Evolutionary conservation across 2,888 invertebrate species (phyloP).

Genomic region (Apeira syringaria): DNA sequence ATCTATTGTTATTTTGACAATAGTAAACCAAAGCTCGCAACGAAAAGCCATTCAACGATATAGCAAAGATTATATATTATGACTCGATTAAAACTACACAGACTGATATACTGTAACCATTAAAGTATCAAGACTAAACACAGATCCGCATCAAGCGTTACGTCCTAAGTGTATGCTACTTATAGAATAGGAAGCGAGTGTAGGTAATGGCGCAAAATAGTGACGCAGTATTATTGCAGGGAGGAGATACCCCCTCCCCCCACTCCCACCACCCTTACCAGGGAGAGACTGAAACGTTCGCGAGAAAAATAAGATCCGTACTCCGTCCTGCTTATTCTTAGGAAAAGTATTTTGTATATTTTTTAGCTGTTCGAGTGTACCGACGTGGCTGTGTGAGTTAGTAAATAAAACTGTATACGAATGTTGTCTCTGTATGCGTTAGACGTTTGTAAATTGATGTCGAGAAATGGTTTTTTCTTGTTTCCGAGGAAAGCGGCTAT

Average conservation of each 20-base stretch:
- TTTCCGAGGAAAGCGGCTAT: conserved; percentile 18
- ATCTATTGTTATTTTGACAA: too few relatives aligned
- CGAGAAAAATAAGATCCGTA: conserved; percentile 83
- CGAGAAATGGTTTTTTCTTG: conserved; percentile 39
- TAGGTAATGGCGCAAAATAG: conserved; percentile 85
- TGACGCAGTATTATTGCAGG: conserved; percentile 85
- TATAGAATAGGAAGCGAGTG: conserved; percentile 83
- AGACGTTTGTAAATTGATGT: conserved; percentile 48
- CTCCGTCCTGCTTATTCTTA: conserved; percentile 82
- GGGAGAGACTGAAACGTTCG: conserved; percentile 82
- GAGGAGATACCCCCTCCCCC: conserved; percentile 62
- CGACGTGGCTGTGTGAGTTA: conserved; percentile 60
- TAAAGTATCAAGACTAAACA: too few relatives aligned
- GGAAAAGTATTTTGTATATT: conserved; percentile 78
- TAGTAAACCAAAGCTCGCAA: too few relatives aligned
- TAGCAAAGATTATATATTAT: too few relatives aligned
- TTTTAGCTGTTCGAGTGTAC: conserved; percentile 64
- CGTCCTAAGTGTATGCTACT: conserved; percentile 71
- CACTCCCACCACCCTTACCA: conserved; percentile 47
- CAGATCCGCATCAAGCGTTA: conserved; percentile 46
- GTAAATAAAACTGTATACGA: conserved; percentile 55
- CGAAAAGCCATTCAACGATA: too few relatives aligned
- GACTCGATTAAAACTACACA: too few relatives aligned
- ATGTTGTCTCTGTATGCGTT: conserved; percentile 49
- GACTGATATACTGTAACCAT: too few relatives aligned